Base-by-base conservation (phyloP, 2,113 vertebrate genomes). In the Cyprichromis sp. region DNA sequence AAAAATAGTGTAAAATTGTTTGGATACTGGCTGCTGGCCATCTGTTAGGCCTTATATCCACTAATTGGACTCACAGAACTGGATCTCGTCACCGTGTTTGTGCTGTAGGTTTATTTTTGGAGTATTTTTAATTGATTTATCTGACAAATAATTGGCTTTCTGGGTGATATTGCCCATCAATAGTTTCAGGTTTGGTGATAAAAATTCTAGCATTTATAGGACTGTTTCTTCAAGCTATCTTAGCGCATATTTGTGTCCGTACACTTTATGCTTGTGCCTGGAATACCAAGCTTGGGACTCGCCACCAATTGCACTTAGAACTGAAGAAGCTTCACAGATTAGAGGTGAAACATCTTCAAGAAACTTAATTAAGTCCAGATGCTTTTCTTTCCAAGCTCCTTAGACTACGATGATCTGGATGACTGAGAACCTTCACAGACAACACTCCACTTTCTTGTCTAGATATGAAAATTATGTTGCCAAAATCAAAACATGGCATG, bases 111-210 rank as follows among this genome's bases (percentile, higher is more conserved):
- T 73, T 42, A 16, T 24, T 45, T 61, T 24, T 73, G 13, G 21
- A 1, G 1, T 14, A 26, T 10, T 45, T 71, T 73, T 16, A 0
- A 73, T 10, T 24, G n/a, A 73, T 24, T 45, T 73, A 73, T 68
- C 63, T 68, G n/a, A 26, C 12, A 45, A 68, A 73, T 26, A 45
- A 71, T 42, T 26, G 66, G 38, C 8, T 71, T 42, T 40, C 66
- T 71, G 63, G n/a, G 0, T 16, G 7, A n/a, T 3, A 68, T 38
- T 12, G 0, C 7, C n/a, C 63, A 71, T 71, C 7, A 42, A 2
- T 40, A 40, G 12, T 42, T 40, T 42, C 36, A 40, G 12, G 36
- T 40, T 68, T 40, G n/a, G 4, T 40, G 63, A 40, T 21, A 3
- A 40, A 40, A 68, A 21, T 21, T 68, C 19, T 21, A 68, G 7